phyloP scores from a whole-genome alignment of 2,797 vertebrate genomes.

The Hipposideros larvatus region DNA sequence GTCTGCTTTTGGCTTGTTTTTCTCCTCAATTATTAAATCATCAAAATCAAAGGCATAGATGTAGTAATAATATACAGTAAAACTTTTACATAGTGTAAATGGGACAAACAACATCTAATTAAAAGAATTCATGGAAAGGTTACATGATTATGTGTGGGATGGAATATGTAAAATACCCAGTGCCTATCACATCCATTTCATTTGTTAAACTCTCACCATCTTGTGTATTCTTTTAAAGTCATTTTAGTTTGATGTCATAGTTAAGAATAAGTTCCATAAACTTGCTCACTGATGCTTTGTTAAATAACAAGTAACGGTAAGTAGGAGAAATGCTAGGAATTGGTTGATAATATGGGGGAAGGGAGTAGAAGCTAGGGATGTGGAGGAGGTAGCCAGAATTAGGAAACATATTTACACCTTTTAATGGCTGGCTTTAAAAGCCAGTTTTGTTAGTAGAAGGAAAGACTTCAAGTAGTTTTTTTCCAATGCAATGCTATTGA shows the following conservation, averaged over 20 bases:
- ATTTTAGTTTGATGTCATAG: not conserved
- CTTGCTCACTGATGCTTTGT: not conserved
- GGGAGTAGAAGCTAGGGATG: not conserved
- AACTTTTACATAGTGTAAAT: not conserved
- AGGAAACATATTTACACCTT: not conserved
- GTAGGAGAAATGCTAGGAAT: not conserved
- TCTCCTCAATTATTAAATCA: not conserved
- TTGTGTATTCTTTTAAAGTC: not conserved
- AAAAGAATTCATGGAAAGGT: not conserved
- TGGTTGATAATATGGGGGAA: not conserved
- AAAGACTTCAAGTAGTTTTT: slow-evolving; percentile 68
- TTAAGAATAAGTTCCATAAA: not conserved
- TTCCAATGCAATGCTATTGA: slow-evolving; percentile 58
- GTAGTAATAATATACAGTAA: not conserved
- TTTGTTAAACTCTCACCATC: not conserved
- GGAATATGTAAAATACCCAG: not conserved
- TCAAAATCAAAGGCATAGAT: not conserved
- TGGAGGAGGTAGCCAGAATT: not conserved
- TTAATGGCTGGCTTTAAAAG: not conserved
- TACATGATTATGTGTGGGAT: accelerated
- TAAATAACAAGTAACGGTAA: not conserved
- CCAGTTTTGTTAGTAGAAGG: not conserved
- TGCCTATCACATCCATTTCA: accelerated
- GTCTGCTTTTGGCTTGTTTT: not conserved
- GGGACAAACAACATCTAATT: not conserved